Evolutionary conservation across 2,113 vertebrate species (phyloP), one percentile per base, ranked within the genome.

Genomic region (Vulpes lagopus): DNA sequence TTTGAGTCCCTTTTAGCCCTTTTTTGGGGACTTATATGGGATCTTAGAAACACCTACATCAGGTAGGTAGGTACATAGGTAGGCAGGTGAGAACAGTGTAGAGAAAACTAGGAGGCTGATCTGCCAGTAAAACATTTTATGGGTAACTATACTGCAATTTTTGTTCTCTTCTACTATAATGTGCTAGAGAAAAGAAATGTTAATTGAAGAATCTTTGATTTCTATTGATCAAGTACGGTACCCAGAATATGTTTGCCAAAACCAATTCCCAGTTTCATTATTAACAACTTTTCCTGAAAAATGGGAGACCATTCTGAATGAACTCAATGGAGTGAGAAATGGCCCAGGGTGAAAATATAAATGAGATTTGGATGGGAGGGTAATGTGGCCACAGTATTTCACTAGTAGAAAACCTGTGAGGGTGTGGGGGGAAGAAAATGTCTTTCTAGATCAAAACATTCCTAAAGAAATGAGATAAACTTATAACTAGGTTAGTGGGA

Each of bases 371-470:
- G 55, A 55, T 67, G 14, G 10, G 14, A 94, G 1, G 5, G 23
- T 35, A 71, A 89, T 78, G 3, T 65, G 27, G 55, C 43, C 35
- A 82, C 3, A 92, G 16, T 95, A 59, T 95, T 89, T 89, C 60
- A 62, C 23, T 5, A 65, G 43, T 22, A 87, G 32, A 59, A 94
- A 76, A 73, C 30, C 23, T 83, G 25, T 0, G 8, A 6, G 69
- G 74, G 62, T 80, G 25, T 0, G 8, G 15, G 69, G 74, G 62
- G 43, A 22, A 87, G 22, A 57, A 89, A 91, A 81, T 27, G 8
- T 38, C 60, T 89, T 95, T 80, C 17, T 80, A 74, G 57, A 90
- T 65, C 30, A 92, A 88, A 95, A n/a, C 5, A 65, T 95, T 65
- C 14, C 49, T 73, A 81, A 3, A 80, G 49, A 97, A 94, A 94